Base-by-base conservation (phyloP, 2,113 vertebrate genomes). In the Ailurus styani region DNA sequence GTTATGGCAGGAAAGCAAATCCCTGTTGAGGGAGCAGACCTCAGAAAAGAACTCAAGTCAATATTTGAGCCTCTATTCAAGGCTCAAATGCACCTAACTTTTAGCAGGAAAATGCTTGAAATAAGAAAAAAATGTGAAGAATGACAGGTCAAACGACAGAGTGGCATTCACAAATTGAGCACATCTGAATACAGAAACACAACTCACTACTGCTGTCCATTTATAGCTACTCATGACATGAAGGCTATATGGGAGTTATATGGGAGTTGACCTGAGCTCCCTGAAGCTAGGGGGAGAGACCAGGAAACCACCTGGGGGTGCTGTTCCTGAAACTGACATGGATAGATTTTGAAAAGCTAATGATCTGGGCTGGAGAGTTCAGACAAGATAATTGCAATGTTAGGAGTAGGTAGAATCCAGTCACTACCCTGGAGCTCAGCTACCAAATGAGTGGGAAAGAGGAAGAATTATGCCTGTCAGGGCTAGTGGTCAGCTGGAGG, bases 61-160 rank as follows among this genome's bases (percentile, higher is more conserved):
- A 57, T 77, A 83, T 90, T 52, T 78, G 45, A 86, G 42, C 54
- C 54, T 96, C 66, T 21, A 88, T 62, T 82, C 84, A 92, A 96
- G n/a, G n/a, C n/a, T n/a, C n/a, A n/a, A n/a, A n/a, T n/a, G 42
- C 54, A 91, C 94, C 97, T 98, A 92, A 95, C 52, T 93, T 90
- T 91, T 40, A 94, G 57, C 89, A 98, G 82, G 37, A 91, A 95
- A 64, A 42, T 42, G 40, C 18, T 83, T 20, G 54, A 50, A 93
- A 55, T 12, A 82, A 82, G 54, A 94, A 18, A 87, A 87, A 97
- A 94, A 87, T 17, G 2, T 70, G 68, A 89, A 83, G 52, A 92
- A 79, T 31, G 50, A 52, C 20, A 68, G 87, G 18, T 34, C 88
- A 64, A 72, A 66, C 10, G 68, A 45, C 5, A 79, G 47, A 57